Base-by-base conservation (phyloP, 2,113 vertebrate species). In the Pelusios castaneus region DNA sequence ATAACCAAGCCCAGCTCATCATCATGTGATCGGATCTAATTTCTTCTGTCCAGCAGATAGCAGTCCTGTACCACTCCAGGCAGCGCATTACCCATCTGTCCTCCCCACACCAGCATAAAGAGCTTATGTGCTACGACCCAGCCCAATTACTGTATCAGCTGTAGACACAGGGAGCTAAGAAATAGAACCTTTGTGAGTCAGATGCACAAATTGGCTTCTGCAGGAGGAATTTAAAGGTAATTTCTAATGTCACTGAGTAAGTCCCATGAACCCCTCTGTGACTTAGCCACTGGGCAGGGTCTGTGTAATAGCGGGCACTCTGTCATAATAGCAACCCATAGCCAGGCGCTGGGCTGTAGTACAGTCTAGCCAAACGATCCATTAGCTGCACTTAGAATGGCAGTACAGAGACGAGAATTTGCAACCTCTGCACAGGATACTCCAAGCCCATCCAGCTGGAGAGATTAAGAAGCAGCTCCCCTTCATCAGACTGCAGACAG, bases 121-220 rank as follows among this genome's bases (percentile, higher is more conserved):
- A 94, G 85, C n/a, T 95, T 89, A 78, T 90, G 91, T 67, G 92
- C 92, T 96, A 93, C 92, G 91, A 96, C 78, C 95, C 90, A 94
- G 5, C 89, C 89, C 96, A 93, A 95, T 95, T 95, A 95, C 75
- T 34, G 92, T 78, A 95, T 95, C 92, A 96, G 94, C 95, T 91
- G 79, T 81, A 89, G 49, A 0, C 0, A 75, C 95, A 9, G 89
- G 77, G 93, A 95, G 92, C 90, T 49, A 91, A 21, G 4, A n/a
- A 90, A 47, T 1, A 8, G 80, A 77, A 91, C 85, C 94, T 90
- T 95, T 85, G 92, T 92, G 89, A 86, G 22, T 27, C 24, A 27
- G 41, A 11, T 76, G 11, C 73, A 45, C 41, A 43, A 45, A 45
- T 89, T 7, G 78, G 17, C 85, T 51, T 70, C 19, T 93, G 93